Base-by-base conservation (phyloP, 2,797 vertebrate genomes). In the Galaxias olidus region DNA sequence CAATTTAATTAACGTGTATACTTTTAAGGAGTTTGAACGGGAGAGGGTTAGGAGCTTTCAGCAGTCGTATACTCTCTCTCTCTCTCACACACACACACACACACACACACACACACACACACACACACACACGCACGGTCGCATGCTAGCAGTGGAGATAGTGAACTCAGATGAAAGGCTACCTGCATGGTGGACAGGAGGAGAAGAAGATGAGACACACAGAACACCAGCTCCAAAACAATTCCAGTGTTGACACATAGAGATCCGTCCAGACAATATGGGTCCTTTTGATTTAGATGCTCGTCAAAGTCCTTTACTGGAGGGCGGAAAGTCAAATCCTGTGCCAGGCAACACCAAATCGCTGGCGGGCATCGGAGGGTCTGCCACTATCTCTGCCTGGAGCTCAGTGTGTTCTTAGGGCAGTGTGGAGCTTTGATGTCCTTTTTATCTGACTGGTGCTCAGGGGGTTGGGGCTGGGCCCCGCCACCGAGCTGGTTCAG, bases 111-210 rank as follows among this genome's bases (percentile, higher is more conserved):
- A 30, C 30, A 30, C 30, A 30, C 30, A 30, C 30, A 30, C 30
- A 30, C 30, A 30, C 30, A 3, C 30, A 30, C 30, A 30, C 6
- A 6, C 30, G 2, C 2, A 74, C 77, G 70, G 75, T 92, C 66
- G 90, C 92, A 93, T 88, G 90, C 87, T 90, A 91, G 65, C 73
- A 78, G 77, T 77, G 80, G 63, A 92, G 91, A 93, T 93, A 69
- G 75, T 54, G 78, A 64, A 67, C 70, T 60, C 60, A 91, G 91
- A 93, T 93, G 90, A 93, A 93, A 93, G 90, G 74, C 64, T n/a
- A 82, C 92, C 92, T 87, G 92, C 92, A 93, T 92, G 87, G 66
- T 73, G 76, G 78, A 66, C 72, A 79, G 77, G 76, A 87, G 84
- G 77, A 88, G 68, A 76, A 88, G 68, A 76, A 70, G 87, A 89